Conservation (phyloP, 2,797 vertebrate species). For the Enteromius argenteus region DNA sequence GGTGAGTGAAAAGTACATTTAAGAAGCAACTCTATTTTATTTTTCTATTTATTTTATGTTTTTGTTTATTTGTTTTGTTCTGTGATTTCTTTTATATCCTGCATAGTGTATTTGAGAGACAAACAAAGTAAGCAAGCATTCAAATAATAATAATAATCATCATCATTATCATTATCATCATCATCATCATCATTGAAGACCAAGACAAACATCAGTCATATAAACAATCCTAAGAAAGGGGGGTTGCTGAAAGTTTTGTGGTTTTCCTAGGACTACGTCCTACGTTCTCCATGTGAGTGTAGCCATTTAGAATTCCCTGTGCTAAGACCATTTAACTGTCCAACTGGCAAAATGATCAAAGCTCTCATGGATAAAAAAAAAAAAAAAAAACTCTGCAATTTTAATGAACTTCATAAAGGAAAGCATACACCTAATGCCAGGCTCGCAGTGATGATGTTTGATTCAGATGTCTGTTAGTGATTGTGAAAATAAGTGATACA, state of each 20-base stretch:
- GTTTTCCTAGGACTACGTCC: background rate
- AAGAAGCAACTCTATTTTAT: too few relatives aligned
- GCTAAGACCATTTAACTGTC: slow-evolving; percentile 12
- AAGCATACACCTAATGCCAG: slow-evolving; percentile 27
- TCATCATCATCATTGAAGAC: background rate
- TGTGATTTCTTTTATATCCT: too few relatives aligned
- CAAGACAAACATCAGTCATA: background rate
- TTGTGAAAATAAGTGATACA: background rate
- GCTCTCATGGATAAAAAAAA: slow-evolving; percentile 27
- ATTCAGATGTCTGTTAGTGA: slow-evolving; percentile 11
- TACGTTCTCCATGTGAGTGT: background rate
- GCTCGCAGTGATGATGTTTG: slow-evolving; percentile 31
- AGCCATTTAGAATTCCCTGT: slow-evolving; percentile 27
- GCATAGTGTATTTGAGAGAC: too few relatives aligned
- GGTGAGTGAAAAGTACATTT: too few relatives aligned
- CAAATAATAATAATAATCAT: too few relatives aligned
- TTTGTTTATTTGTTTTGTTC: too few relatives aligned
- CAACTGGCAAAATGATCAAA: slow-evolving; percentile 48
- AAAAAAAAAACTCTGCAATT: slow-evolving; percentile 29
- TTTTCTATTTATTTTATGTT: too few relatives aligned
- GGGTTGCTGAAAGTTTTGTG: background rate
- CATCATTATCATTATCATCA: too few relatives aligned
- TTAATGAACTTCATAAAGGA: slow-evolving; percentile 45
- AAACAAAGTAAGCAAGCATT: too few relatives aligned
- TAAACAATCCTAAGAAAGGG: background rate